phyloP scores from a whole-genome alignment of 2,888 invertebrate genomes.

The Altica lythri region DNA sequence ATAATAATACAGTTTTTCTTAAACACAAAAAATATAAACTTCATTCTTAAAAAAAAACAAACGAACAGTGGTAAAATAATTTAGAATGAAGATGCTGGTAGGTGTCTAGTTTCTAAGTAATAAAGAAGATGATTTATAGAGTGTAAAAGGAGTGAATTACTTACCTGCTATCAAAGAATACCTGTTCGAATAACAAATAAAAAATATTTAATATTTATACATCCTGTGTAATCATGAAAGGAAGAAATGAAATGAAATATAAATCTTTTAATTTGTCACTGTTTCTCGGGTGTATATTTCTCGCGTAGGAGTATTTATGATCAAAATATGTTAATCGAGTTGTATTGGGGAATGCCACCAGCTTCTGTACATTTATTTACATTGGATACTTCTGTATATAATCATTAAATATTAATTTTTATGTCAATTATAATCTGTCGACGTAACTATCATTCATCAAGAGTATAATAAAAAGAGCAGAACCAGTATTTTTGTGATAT shows the following conservation, averaged over 20 bases:
- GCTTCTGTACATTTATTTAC: constrained; percentile 54
- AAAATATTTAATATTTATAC: constrained; percentile 44
- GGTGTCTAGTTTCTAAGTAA: constrained; percentile 22
- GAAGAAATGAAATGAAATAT: constrained; percentile 48
- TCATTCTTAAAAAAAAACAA: constrained; percentile 4
- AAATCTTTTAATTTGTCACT: constrained; percentile 56
- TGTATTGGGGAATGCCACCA: constrained; percentile 48
- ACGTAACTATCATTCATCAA: constrained; percentile 47
- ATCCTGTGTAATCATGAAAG: constrained; percentile 45
- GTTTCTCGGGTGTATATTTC: constrained; percentile 46
- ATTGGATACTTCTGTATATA: constrained; percentile 45
- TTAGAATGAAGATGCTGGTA: constrained; percentile 11
- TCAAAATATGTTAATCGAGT: constrained; percentile 52
- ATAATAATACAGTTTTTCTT: constrained; percentile 1
- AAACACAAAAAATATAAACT: constrained; percentile 8
- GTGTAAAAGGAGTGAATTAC: constrained; percentile 26
- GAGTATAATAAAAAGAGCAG: too few relatives aligned
- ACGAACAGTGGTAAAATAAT: constrained; percentile 9
- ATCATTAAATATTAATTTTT: constrained; percentile 56
- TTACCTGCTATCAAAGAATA: constrained; percentile 26
- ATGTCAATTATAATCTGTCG: constrained; percentile 53
- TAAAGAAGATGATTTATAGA: constrained; percentile 21
- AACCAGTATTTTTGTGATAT: too few relatives aligned
- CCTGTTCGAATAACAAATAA: constrained; percentile 21
- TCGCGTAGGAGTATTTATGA: constrained; percentile 53